Conservation (phyloP, 2,113 vertebrate genomes). For the Micronisus gabar region DNA sequence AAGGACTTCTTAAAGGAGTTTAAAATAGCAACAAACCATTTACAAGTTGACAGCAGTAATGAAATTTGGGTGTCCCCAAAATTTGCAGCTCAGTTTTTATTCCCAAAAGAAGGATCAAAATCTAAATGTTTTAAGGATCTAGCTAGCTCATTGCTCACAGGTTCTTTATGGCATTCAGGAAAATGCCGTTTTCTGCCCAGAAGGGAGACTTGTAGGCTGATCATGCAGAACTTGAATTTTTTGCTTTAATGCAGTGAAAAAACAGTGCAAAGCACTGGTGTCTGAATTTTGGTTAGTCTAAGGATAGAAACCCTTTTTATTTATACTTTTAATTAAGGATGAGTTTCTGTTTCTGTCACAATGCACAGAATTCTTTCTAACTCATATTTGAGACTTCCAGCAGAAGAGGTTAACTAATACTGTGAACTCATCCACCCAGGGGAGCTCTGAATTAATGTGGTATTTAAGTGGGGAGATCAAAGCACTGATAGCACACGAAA, state of each 20-base stretch:
- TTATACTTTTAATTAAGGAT: conserved; percentile 17
- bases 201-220: background rate
- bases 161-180: background rate
- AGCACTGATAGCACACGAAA: conserved; percentile 19
- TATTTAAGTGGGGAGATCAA: conserved; percentile 24
- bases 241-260: background rate
- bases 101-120: background rate
- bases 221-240: background rate
- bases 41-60: background rate
- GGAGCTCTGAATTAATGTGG: conserved; percentile 27
- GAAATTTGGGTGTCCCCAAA: background rate
- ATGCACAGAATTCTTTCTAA: background rate
- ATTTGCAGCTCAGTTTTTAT: background rate
- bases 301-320: background rate
- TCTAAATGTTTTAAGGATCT: background rate
- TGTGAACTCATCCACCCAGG: background rate
- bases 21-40: background rate
- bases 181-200: background rate
- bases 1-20: background rate
- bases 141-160: background rate
- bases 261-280: background rate
- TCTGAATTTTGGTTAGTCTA: background rate
- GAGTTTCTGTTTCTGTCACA: conserved; percentile 5
- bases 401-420: conserved; percentile 28
- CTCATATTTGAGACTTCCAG: background rate